Conservation (phyloP, 2,113 vertebrate genomes). For the Motacilla alba region DNA sequence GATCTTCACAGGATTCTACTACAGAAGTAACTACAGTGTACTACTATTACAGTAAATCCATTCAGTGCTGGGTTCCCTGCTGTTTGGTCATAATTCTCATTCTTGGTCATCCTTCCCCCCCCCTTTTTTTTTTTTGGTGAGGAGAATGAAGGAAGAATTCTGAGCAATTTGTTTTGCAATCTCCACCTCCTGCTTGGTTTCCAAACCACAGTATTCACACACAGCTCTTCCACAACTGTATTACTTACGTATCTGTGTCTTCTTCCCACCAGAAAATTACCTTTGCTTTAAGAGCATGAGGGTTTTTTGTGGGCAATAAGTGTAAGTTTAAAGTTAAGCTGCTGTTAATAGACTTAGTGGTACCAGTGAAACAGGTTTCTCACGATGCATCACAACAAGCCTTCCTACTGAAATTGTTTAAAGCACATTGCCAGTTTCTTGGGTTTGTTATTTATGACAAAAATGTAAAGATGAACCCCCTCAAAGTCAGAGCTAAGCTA, state of each 20-base stretch:
- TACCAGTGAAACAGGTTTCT: constrained; percentile 9
- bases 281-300: not conserved
- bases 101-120: not conserved
- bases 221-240: not conserved
- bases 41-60: not conserved
- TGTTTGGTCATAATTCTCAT: not conserved
- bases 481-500: not conserved
- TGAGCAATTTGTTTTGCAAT: not conserved
- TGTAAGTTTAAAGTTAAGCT: not conserved
- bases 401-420: not conserved
- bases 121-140: not conserved
- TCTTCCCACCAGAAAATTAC: not conserved
- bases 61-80: not conserved
- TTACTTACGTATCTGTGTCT: fast-evolving
- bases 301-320: not conserved
- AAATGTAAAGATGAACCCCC: not conserved
- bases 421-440: not conserved
- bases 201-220: not conserved
- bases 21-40: not conserved
- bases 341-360: not conserved
- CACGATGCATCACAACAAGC: not conserved
- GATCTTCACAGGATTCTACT: not conserved
- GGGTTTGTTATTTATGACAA: not conserved
- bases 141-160: not conserved
- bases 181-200: not conserved